Percentiles rank a stretch among this genome's conserved stretches.
Evolutionary conservation across 2,797 vertebrate species (phyloP).

Genomic region (Tangara arthus): DNA sequence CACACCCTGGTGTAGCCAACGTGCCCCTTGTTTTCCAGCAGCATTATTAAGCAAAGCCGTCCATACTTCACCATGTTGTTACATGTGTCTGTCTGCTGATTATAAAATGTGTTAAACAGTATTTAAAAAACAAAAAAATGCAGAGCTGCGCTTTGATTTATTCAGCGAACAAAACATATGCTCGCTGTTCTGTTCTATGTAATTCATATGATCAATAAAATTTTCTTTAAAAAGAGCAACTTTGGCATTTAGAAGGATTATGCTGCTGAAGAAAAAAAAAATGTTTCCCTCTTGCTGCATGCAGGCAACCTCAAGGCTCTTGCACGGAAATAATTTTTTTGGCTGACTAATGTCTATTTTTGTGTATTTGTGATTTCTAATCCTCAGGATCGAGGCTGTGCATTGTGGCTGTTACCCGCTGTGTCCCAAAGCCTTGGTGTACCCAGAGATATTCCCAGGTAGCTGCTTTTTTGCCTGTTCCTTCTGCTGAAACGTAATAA

Average conservation of each 20-base stretch:
- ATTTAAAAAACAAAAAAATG: constrained; percentile 82
- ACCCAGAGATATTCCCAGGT: constrained; percentile 97
- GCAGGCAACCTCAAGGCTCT: constrained; percentile 46
- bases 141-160: constrained; percentile 82
- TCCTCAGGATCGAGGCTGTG: constrained; percentile 90
- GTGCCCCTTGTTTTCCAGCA: constrained; percentile 7
- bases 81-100: constrained; percentile 83
- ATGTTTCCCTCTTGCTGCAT: constrained; percentile 17
- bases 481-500: constrained; percentile 5
- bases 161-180: constrained; percentile 84
- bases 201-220: constrained; percentile 82
- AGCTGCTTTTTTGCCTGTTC: constrained; percentile 27
- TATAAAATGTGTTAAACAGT: constrained; percentile 84
- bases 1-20: background rate
- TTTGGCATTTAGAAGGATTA: constrained; percentile 71
- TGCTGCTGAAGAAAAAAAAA: constrained; percentile 48
- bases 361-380: constrained; percentile 45
- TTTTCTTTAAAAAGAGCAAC: constrained; percentile 77
- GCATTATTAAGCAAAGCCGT: constrained; percentile 78
- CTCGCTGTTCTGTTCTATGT: constrained; percentile 81
- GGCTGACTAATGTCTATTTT: constrained; percentile 14
- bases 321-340: constrained; percentile 37
- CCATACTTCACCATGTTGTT: constrained; percentile 80
- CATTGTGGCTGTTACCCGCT: constrained; percentile 94
- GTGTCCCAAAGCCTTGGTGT: constrained; percentile 91